Evolutionary conservation across 2,113 vertebrate species (phyloP).

Genomic region (Gymnobelideus leadbeateri): DNA sequence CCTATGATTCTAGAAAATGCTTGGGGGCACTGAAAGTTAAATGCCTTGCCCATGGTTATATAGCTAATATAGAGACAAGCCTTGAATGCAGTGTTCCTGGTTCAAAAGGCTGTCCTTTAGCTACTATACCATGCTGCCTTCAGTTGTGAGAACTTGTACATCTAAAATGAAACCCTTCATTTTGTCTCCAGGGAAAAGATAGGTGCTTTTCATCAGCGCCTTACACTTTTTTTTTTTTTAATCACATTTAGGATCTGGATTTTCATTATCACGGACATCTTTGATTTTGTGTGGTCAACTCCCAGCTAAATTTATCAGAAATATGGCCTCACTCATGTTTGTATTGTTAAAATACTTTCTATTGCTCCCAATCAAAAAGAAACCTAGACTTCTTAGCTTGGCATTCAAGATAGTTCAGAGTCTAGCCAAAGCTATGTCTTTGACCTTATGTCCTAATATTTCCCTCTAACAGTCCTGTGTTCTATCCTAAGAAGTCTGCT

Average conservation of each 20-base stretch:
- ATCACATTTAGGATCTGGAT: background rate
- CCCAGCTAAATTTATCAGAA: no score
- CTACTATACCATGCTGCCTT: background rate
- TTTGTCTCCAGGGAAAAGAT: background rate
- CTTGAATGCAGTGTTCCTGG: background rate
- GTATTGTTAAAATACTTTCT: no score
- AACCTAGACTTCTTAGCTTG: no score
- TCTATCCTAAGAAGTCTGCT: constrained; percentile 51
- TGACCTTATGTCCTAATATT: no score
- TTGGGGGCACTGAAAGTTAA: background rate
- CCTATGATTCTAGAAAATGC: background rate
- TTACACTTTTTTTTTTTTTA: background rate
- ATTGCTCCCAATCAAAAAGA: no score
- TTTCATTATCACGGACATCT: background rate
- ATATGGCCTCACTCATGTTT: no score
- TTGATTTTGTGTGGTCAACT: background rate
- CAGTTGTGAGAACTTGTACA: constrained; percentile 32
- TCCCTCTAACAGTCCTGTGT: background rate
- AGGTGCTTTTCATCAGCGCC: background rate
- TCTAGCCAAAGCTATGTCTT: no score
- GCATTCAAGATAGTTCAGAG: no score
- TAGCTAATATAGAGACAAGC: background rate
- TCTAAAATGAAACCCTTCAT: background rate
- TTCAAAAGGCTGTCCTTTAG: background rate
- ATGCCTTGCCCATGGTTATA: background rate